A percentile compares a stretch with the other conserved stretches of the same genome.
phyloP scores from a whole-genome alignment of 2,797 vertebrate species.

The Ataeniobius toweri region DNA sequence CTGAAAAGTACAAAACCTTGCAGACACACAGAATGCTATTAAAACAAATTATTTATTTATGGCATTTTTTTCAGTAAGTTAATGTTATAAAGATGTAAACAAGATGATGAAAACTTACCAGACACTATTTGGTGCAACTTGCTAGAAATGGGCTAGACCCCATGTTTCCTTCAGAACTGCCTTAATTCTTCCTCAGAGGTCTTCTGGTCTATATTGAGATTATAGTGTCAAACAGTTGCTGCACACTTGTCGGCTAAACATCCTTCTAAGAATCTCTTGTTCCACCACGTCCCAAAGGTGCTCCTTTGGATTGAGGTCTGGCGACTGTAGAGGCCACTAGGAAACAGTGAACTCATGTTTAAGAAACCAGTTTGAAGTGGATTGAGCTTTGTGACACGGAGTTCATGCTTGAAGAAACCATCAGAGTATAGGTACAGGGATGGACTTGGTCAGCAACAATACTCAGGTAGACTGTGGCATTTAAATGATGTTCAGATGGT shows the following conservation, averaged over 20 bases:
- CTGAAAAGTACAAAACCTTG: constrained; percentile 2
- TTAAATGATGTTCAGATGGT: neutral
- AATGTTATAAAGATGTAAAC: neutral
- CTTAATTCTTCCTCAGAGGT: neutral
- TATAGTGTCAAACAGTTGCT: too few species aligned
- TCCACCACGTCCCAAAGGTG: neutral
- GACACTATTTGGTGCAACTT: too few species aligned
- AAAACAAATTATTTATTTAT: neutral
- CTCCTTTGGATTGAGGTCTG: neutral
- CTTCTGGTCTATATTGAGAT: too few species aligned
- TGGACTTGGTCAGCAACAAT: neutral
- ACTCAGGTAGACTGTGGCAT: neutral
- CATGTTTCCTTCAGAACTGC: neutral
- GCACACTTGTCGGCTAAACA: too few species aligned
- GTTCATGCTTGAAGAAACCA: constrained; percentile 56
- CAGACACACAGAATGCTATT: neutral
- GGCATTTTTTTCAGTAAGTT: neutral
- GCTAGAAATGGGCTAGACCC: too few species aligned
- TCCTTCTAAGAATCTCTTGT: neutral
- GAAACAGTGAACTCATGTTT: neutral
- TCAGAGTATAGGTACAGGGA: constrained; percentile 49
- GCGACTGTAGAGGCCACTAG: neutral
- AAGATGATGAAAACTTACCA: too few species aligned
- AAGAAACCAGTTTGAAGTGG: neutral
- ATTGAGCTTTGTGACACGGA: neutral